phyloP scores from a whole-genome alignment of 2,797 vertebrate genomes.

The Podarcis siculus region DNA sequence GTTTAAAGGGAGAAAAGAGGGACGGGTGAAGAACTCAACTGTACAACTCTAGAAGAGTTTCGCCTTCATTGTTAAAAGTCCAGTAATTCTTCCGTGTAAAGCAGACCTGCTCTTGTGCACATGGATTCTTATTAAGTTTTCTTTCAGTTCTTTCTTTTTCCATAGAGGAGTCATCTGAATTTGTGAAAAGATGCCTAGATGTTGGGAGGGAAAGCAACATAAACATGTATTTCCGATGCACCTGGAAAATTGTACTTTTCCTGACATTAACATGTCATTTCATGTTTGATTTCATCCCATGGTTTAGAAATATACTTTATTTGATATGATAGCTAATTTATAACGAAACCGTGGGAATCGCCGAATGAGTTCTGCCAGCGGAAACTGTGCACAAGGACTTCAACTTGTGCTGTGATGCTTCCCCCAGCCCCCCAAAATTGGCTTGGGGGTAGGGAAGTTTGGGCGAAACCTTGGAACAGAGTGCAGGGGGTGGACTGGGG shows the following conservation, averaged over 20 bases:
- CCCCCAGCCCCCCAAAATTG: too few species aligned
- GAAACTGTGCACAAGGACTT: too few species aligned
- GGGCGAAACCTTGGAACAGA: too few species aligned
- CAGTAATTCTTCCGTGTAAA: slow-evolving; percentile 68
- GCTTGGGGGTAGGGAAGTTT: too few species aligned
- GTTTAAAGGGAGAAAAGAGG: not conserved
- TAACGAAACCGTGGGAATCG: too few species aligned
- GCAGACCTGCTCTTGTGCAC: slow-evolving; percentile 70
- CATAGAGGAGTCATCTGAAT: slow-evolving; percentile 69
- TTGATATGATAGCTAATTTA: not conserved
- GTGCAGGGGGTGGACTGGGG: too few species aligned
- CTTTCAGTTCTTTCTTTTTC: slow-evolving; percentile 76
- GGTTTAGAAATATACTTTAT: not conserved
- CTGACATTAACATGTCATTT: not conserved
- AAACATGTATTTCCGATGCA: slow-evolving; percentile 31
- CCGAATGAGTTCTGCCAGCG: too few species aligned
- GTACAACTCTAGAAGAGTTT: slow-evolving; percentile 54
- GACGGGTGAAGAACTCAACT: not conserved
- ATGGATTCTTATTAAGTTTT: slow-evolving; percentile 77
- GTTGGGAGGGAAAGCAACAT: slow-evolving; percentile 51
- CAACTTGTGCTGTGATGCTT: too few species aligned
- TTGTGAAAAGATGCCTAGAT: slow-evolving; percentile 80
- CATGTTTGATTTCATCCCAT: not conserved
- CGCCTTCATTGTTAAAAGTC: slow-evolving; percentile 72
- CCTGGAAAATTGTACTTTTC: not conserved